Evolutionary conservation across 2,113 vertebrate species (phyloP), one percentile per base, ranked within the genome.

Genomic region (Todiramphus chloris): DNA sequence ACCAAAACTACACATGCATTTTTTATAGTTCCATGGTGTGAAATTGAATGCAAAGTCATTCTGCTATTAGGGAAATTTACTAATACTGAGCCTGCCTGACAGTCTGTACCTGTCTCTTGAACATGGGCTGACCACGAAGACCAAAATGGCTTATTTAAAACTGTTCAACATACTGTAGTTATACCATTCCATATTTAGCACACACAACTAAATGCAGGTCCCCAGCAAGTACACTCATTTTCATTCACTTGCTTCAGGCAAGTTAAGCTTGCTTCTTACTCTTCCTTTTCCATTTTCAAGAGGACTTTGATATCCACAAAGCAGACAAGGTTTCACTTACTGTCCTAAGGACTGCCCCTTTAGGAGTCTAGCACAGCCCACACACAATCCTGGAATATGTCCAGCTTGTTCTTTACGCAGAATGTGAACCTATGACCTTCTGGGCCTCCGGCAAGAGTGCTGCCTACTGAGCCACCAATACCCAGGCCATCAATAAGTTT

Each of bases 381-480:
- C 97, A 80, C 75, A 73, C 91, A 95, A 87, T 95, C 77, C 89
- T 97, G 93, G 89, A 93, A 48, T 25, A 81, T 90, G 67, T 94
- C 90, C 89, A 97, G 75, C 90, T 87, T 96, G 91, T 97, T 96
- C 82, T 85, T 76, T 70, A 90, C 92, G 94, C 86, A 96, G 90
- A 95, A 96, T 31, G 35, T 96, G 93, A 97, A 95, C 94, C 93
- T 83, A 46, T 97, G 96, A 97, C 96, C 90, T 88, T 59, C 60
- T 30, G 90, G 73, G 92, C 95, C 88, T 95, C 82, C 75, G 79
- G 93, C 92, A 94, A 96, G 86, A 96, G 88, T 75, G 91, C 91
- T 97, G 95, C 93, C 96, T 97, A 90, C 85, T 94, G 95, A 96
- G 85, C 76, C 89, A 96, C 94, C 90, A 97, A 95, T 67, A 90